Evolutionary conservation across 2,888 invertebrate genomes (phyloP).

Genomic region (Synergus umbraculus): DNA sequence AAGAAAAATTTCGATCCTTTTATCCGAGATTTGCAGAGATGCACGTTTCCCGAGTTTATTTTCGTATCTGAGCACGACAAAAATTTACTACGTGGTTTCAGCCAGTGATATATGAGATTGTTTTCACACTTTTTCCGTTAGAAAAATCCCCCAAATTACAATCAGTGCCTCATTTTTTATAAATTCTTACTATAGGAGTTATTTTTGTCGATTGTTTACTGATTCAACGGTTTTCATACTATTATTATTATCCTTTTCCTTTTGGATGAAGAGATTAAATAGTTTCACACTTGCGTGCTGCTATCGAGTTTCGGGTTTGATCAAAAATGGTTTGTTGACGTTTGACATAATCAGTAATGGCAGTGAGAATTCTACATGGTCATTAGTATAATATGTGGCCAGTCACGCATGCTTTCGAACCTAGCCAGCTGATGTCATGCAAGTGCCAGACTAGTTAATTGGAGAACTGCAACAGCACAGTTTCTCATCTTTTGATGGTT

Average conservation of each 20-base stretch:
- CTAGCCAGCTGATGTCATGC: conserved; percentile 12
- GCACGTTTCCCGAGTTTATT: conserved; percentile 4
- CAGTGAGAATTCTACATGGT: conserved; percentile 20
- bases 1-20: neutral
- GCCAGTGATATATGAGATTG: conserved; percentile 15
- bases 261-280: neutral
- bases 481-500: too few relatives aligned
- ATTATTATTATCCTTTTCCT: neutral
- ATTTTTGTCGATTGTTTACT: neutral
- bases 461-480: too few relatives aligned
- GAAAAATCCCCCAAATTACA: neutral
- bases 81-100: conserved; percentile 6
- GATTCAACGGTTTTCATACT: neutral
- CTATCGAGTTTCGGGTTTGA: too few relatives aligned
- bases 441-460: neutral
- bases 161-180: neutral
- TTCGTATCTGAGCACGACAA: neutral
- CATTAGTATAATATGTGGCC: conserved; percentile 6
- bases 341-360: conserved; percentile 5
- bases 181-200: neutral
- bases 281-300: too few relatives aligned
- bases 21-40: neutral
- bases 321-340: too few relatives aligned
- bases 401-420: conserved; percentile 20
- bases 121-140: neutral